Evolutionary conservation across 2,113 vertebrate genomes (phyloP), one percentile per base, ranked within the genome.

Genomic region (Varanus komodoensis): DNA sequence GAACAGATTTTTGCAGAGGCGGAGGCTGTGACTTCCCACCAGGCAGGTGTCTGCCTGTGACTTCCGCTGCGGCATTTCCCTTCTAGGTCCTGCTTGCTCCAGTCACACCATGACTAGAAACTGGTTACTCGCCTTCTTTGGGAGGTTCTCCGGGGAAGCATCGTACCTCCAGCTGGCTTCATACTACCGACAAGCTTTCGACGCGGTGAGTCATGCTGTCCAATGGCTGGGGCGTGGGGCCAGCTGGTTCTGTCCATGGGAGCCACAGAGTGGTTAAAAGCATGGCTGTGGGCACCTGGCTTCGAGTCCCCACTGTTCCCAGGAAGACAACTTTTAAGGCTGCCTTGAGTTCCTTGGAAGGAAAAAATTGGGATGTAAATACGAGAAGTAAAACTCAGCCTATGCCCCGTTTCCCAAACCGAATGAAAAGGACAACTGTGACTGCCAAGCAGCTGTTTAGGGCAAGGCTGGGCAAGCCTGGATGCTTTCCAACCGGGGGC

Each of bases 171-270:
- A 94, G 11, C 2, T 95, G 50, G 80, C 86, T 71, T 57, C 73
- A 7, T 90, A 88, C 89, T 93, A 84, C 27, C n/a, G 12, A 27
- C 82, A 86, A 17, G 21, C 27, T 3, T 94, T 95, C 2, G 83
- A 94, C n/a, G 88, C 84, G 0, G 95, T 95, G 86, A 94, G 94
- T 93, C 38, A 44, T 44, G 38, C 68, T 48, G n/a, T 29, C 15
- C 19, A 12, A 9, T 44, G 61, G 84, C 9, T 69, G 3, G 11
- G 75, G 11, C 69, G 12, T 73, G 54, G n/a, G n/a, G 14, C 38
- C 50, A 67, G 14, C 25, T 3, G 12, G 1, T 52, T 25, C 27
- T 80, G 57, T 21, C 9, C 21, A 12, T 64, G n/a, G 34, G n/a
- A 64, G 57, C n/a, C 54, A 14, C 32, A 52, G 17, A 54, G 32